A percentile compares a stretch with the other conserved stretches of the same genome.
phyloP scores from a whole-genome alignment of 2,113 vertebrate species.

The Tichodroma muraria region DNA sequence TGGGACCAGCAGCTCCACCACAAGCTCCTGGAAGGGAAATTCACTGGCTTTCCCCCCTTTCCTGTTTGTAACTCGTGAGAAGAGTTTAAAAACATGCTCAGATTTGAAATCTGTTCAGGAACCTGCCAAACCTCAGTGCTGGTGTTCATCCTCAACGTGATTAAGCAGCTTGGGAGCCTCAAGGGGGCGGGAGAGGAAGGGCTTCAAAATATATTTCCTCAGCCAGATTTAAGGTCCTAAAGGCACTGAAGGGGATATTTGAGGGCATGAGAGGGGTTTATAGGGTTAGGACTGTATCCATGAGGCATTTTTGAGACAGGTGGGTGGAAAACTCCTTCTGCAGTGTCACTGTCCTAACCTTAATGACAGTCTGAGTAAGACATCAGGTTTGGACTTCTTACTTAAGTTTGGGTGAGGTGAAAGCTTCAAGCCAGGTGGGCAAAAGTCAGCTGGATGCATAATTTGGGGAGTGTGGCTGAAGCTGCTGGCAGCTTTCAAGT shows the following conservation, averaged over 20 bases:
- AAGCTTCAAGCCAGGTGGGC: background rate
- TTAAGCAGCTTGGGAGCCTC: background rate
- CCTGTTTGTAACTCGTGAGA: background rate
- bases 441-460: background rate
- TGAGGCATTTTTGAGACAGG: background rate
- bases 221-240: background rate
- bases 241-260: background rate
- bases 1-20: background rate
- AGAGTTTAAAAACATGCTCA: background rate
- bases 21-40: background rate
- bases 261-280: background rate
- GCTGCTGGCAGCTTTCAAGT: background rate
- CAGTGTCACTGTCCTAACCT: no score
- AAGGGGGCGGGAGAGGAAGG: background rate
- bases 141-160: fast-evolving
- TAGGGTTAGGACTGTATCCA: background rate
- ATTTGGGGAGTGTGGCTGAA: background rate
- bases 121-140: background rate
- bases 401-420: background rate
- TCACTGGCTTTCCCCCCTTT: background rate
- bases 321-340: background rate
- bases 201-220: background rate
- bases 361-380: background rate
- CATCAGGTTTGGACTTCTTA: background rate
- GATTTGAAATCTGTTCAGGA: background rate